These are phyloP conservation scores for Heliornis fulica DNA, from an alignment of 2,113 vertebrate species.

Conservation along the genomic window DNA sequence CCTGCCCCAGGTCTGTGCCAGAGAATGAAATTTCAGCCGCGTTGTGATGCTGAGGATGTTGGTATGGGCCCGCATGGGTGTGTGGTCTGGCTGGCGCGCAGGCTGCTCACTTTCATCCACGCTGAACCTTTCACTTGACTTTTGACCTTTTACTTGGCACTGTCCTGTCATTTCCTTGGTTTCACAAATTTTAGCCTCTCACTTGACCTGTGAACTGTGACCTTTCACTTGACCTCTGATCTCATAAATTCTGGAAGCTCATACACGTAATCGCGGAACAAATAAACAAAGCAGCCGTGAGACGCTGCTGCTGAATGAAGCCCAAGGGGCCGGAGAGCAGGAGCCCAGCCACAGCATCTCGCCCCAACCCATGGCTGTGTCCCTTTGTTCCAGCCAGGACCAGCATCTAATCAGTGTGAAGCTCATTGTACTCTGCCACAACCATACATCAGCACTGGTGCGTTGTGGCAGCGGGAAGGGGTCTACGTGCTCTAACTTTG, in stretches of 20 bases:
- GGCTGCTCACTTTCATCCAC: constrained; percentile 71
- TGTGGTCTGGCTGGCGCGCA: constrained; percentile 39
- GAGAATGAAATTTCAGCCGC: constrained; percentile 16
- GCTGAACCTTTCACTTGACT: constrained; percentile 74
- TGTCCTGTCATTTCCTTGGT: constrained; percentile 79
- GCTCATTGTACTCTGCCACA: background rate
- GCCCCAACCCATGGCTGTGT: background rate
- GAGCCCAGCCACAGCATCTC: background rate
- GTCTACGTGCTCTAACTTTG: background rate
- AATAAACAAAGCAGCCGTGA: constrained; percentile 75
- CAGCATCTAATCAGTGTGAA: background rate
- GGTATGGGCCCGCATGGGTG: constrained; percentile 1
- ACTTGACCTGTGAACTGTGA: constrained; percentile 76
- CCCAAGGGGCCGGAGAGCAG: constrained; percentile 44
- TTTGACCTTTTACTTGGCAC: constrained; percentile 79
- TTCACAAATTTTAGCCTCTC: constrained; percentile 79
- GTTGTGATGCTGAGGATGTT: constrained; percentile 7
- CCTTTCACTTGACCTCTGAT: constrained; percentile 77
- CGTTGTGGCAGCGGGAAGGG: background rate
- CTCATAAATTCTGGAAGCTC: constrained; percentile 80
- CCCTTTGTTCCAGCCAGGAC: background rate
- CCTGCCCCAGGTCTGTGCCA: constrained; percentile 11
- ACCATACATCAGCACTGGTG: background rate
- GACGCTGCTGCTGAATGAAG: constrained; percentile 46
- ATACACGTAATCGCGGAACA: constrained; percentile 71